Conservation (phyloP, 2,797 vertebrate species). For the Poecile montanus region DNA sequence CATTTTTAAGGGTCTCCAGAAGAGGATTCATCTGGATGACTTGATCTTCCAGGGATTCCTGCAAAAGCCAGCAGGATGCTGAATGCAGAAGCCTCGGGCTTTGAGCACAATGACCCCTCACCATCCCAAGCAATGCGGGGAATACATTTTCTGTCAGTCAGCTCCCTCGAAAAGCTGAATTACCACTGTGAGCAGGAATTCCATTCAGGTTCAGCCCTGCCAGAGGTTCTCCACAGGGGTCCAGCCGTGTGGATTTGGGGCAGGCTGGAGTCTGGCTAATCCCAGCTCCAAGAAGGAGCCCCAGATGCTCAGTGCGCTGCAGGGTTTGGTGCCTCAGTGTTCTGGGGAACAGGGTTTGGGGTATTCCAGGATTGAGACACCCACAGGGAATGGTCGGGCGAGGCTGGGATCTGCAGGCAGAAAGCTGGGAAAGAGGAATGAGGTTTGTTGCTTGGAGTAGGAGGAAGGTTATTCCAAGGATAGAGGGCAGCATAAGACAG, state of each 20-base stretch:
- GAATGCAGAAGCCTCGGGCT: background rate
- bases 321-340: background rate
- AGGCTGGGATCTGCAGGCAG: background rate
- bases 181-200: background rate
- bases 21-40: slow-evolving; percentile 78
- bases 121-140: background rate
- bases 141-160: background rate
- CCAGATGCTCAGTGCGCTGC: background rate
- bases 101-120: background rate
- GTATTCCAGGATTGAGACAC: background rate
- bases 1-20: background rate
- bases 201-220: background rate
- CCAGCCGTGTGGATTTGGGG: background rate
- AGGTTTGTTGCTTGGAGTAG: background rate
- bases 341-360: background rate
- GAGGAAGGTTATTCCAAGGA: slow-evolving; percentile 43
- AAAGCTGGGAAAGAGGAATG: background rate
- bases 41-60: slow-evolving; percentile 85
- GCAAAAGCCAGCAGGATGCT: background rate
- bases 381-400: background rate
- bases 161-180: background rate
- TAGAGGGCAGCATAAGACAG: slow-evolving; percentile 67
- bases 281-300: background rate
- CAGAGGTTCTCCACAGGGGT: background rate
- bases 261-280: background rate